Base-by-base conservation (phyloP, 2,113 vertebrate species). In the Pluvianellus socialis region DNA sequence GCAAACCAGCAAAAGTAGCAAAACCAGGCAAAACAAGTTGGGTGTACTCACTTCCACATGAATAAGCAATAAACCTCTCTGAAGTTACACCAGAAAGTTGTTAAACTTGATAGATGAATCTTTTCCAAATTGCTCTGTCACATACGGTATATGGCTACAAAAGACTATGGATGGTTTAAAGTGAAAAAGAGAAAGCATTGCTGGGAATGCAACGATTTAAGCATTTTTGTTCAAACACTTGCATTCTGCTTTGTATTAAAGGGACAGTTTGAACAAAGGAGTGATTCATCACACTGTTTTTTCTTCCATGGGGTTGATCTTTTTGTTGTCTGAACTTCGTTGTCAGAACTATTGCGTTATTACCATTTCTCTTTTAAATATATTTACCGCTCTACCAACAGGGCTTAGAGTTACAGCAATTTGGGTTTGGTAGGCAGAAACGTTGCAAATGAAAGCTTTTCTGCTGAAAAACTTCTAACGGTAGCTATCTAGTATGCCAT, bases 51-150 rank as follows among this genome's bases (percentile, higher is more conserved):
- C 98, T 99, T 99, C 98, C 97, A 98, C 99, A 98, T 99, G 99
- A 99, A 99, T 99, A 99, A 99, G 99, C 99, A 99, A 99, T 99
- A 94, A 98, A 98, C 86, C 97, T 98, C 98, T 98, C 98, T 99
- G 98, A 99, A 98, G 98, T 98, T 98, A 98, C 98, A 98, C 97
- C 98, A 98, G 97, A 98, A 98, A 99, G 98, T 98, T 98, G 98
- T 98, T 99, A 98, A 99, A 98, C 98, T 97, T 98, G 98, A 98
- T 98, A 98, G 98, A 98, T 98, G 97, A 97, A 98, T 97, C 96
- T 97, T 96, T 98, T 98, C 86, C 95, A 97, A 94, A 92, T 92
- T 94, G 88, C 59, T 80, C 50, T 92, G 94, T 96, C 3, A 1
- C 79, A 85, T 40, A 72, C 76, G 92, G 30, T 91, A 92, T 91